phyloP scores from a whole-genome alignment of 30 jellyfish, hydroid and myxozoan genomes.

The Aurelia aurita complex sp. Pacific region DNA sequence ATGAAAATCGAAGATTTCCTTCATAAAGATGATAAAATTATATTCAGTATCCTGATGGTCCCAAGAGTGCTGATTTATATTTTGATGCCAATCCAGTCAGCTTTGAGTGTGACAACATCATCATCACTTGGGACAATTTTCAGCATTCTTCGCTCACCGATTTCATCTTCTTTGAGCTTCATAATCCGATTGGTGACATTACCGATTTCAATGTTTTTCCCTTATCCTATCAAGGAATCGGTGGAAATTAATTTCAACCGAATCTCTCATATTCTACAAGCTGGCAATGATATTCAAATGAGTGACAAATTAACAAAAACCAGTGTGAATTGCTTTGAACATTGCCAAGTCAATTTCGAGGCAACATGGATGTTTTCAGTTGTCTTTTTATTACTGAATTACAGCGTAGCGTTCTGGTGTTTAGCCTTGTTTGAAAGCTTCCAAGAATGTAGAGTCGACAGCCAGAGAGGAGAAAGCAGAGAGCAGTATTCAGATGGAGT shows the following conservation, averaged over 20 bases:
- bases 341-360: conserved; percentile 25
- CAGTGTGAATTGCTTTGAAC: conserved; percentile 6
- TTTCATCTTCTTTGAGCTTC: conserved; percentile 9
- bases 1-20: background rate
- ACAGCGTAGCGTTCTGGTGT: conserved; percentile 31
- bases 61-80: conserved; percentile 22
- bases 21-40: background rate
- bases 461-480: conserved; percentile 32
- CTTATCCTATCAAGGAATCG: conserved; percentile 25
- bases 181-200: background rate
- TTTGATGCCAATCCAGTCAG: conserved; percentile 30
- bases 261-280: conserved; percentile 3
- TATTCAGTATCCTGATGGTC: background rate
- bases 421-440: background rate
- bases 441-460: conserved; percentile 1
- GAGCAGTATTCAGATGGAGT: conserved; percentile 46
- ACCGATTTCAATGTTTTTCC: conserved; percentile 34
- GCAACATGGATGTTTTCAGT: conserved; percentile 22
- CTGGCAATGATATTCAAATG: no score
- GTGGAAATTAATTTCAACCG: conserved; percentile 5
- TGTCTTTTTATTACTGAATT: conserved; percentile 12
- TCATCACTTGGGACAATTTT: conserved; percentile 7
- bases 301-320: no score
- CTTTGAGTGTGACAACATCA: background rate
- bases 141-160: conserved; percentile 38